These are phyloP conservation scores for Columba guinea DNA, from an alignment of 2,797 vertebrate species.

Conservation along the genomic window DNA sequence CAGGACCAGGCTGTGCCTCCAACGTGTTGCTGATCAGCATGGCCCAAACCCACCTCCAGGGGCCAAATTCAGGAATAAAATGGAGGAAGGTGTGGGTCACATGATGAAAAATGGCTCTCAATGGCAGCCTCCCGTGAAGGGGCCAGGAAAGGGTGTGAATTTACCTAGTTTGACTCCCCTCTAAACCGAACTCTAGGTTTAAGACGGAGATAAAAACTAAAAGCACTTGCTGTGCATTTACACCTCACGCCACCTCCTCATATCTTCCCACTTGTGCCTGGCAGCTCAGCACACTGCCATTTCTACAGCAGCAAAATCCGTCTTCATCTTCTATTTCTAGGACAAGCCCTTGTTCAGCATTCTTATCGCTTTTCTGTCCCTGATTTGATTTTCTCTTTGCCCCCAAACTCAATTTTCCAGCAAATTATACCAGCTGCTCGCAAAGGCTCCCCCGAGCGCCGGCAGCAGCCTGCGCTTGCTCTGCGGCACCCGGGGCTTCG, in stretches of 20 bases:
- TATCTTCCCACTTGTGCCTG: not conserved
- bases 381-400: constrained; percentile 34
- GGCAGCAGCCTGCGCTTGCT: not conserved
- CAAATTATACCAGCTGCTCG: not conserved
- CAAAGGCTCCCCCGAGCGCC: not conserved
- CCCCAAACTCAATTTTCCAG: constrained; percentile 22
- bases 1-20: not conserved
- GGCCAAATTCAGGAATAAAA: not conserved
- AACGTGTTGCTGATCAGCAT: rapidly evolving
- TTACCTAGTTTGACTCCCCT: not conserved
- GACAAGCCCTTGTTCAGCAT: constrained; percentile 7
- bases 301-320: not conserved
- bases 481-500: not conserved
- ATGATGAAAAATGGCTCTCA: rapidly evolving
- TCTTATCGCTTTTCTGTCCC: constrained; percentile 6
- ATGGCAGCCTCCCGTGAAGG: rapidly evolving
- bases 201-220: not conserved
- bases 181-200: not conserved
- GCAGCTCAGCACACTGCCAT: not conserved
- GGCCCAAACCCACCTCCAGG: not conserved
- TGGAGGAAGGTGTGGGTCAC: rapidly evolving
- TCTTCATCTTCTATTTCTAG: not conserved
- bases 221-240: not conserved
- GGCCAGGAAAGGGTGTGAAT: rapidly evolving
- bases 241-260: not conserved